These are phyloP conservation scores for Pristionchus arcanus DNA, from an alignment of 2,888 invertebrate genomes.

Conservation along the genomic window DNA sequence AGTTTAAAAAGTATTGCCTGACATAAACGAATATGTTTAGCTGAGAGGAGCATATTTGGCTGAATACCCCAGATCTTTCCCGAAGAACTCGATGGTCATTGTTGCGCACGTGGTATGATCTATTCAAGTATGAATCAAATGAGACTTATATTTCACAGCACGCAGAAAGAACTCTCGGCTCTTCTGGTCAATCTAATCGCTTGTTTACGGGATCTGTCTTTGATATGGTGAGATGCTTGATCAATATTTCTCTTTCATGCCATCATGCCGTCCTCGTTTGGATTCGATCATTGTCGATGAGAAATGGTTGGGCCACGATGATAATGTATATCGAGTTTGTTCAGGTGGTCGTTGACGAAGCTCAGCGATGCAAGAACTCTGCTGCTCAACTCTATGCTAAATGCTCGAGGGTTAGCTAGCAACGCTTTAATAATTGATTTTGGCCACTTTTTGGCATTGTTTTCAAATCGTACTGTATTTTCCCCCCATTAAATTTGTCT, in stretches of 20 bases:
- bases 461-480: no score
- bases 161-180: background rate
- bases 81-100: slow-evolving; percentile 1
- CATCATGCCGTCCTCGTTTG: no score
- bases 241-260: background rate
- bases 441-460: no score
- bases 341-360: slow-evolving; percentile 51
- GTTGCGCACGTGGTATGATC: background rate
- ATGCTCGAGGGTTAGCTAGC: background rate
- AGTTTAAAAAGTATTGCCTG: no score
- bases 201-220: background rate
- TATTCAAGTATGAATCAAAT: background rate
- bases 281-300: no score
- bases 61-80: background rate
- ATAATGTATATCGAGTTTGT: background rate
- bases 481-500: no score
- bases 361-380: slow-evolving; percentile 24
- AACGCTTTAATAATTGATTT: no score
- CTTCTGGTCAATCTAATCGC: no score
- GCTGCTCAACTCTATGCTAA: background rate
- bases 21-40: background rate
- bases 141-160: background rate
- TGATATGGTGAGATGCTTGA: background rate
- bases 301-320: no score
- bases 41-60: background rate